Conservation (phyloP, 2,888 invertebrate genomes). For the Prenolepis imparis region DNA sequence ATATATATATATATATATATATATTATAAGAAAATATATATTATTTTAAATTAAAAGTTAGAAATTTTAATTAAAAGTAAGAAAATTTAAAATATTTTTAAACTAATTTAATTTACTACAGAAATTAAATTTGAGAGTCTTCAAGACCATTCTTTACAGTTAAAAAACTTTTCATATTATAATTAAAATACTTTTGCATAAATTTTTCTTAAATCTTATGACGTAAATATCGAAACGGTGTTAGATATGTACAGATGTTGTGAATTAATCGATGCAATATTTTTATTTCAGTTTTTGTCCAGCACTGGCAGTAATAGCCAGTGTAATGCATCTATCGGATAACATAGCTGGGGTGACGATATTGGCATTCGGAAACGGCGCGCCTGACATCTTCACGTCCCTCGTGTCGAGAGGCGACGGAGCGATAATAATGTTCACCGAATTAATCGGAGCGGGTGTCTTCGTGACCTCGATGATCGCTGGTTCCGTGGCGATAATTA, state of each 20-base stretch:
- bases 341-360: slow-evolving; percentile 90
- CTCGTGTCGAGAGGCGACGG: slow-evolving; percentile 87
- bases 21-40: background rate
- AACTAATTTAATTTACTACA: background rate
- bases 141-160: background rate
- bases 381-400: slow-evolving; percentile 90
- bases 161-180: background rate
- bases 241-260: background rate
- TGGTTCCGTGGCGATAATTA: slow-evolving; percentile 87
- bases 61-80: background rate
- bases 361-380: slow-evolving; percentile 91
- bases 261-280: slow-evolving; percentile 48
- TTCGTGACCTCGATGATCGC: slow-evolving; percentile 89
- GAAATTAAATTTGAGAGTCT: background rate
- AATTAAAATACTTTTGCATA: background rate
- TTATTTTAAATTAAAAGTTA: background rate
- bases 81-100: no score
- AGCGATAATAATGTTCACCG: slow-evolving; percentile 85
- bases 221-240: background rate
- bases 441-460: slow-evolving; percentile 88
- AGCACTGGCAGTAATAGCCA: slow-evolving; percentile 87
- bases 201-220: background rate
- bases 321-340: slow-evolving; percentile 86
- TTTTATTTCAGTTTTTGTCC: slow-evolving; percentile 87
- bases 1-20: background rate